phyloP scores from a whole-genome alignment of 2,888 invertebrate genomes.

The Aporophyla nigra region DNA sequence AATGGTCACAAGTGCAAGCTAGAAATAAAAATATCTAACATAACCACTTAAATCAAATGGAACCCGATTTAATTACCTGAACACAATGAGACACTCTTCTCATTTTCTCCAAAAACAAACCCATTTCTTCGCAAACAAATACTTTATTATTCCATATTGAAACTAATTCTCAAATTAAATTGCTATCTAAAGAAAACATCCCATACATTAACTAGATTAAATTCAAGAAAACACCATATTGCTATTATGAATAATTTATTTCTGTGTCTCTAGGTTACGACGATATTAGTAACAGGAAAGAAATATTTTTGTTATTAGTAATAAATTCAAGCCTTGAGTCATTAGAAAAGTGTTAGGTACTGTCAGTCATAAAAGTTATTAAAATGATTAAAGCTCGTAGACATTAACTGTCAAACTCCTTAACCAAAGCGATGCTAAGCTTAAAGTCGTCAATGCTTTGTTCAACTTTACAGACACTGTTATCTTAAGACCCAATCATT shows the following conservation, averaged over 20 bases:
- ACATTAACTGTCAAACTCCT: constrained; percentile 42
- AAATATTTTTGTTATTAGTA: constrained; percentile 2
- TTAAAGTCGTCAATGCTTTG: constrained; percentile 29
- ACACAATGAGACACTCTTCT: neutral
- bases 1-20: neutral
- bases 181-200: constrained; percentile 25
- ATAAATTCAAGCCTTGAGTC: constrained; percentile 13
- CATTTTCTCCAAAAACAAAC: constrained; percentile 10
- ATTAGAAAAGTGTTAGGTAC: constrained; percentile 2
- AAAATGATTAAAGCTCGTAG: constrained; percentile 21
- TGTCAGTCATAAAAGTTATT: constrained; percentile 34
- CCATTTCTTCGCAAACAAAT: neutral
- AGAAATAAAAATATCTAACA: neutral
- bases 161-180: constrained; percentile 41
- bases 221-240: constrained; percentile 38
- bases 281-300: neutral
- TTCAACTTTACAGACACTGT: constrained; percentile 33
- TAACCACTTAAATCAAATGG: neutral
- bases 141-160: constrained; percentile 6
- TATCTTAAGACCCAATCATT: constrained; percentile 40
- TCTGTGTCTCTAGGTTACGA: constrained; percentile 12
- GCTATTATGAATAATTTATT: constrained; percentile 50
- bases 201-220: constrained; percentile 49
- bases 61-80: neutral
- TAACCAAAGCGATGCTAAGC: constrained; percentile 8